Percentiles rank a stretch among this genome's conserved stretches.
phyloP scores from a whole-genome alignment of 2,797 vertebrate genomes.

The Phalanger gymnotis region DNA sequence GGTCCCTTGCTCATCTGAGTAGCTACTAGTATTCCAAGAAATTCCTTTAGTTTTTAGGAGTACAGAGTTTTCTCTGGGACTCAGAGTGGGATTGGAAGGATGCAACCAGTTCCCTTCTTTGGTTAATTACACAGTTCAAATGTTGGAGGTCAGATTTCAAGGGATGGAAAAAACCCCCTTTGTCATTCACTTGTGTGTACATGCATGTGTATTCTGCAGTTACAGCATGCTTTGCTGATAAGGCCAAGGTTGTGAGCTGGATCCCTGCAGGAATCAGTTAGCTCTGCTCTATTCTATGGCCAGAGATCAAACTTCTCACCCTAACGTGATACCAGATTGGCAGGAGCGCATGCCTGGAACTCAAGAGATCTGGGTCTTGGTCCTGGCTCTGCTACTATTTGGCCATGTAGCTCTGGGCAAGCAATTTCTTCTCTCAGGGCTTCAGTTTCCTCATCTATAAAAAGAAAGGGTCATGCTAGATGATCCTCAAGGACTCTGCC shows the following conservation, averaged over 20 bases:
- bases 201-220: neutral
- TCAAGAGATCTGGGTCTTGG: neutral
- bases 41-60: neutral
- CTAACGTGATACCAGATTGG: neutral
- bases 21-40: slow-evolving; percentile 54
- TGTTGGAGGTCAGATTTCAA: neutral
- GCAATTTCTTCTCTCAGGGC: neutral
- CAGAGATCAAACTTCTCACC: neutral
- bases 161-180: neutral
- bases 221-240: neutral
- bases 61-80: slow-evolving; percentile 52
- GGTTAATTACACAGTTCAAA: neutral
- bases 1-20: too few species aligned
- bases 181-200: neutral
- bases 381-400: neutral
- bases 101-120: neutral
- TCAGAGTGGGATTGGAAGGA: neutral
- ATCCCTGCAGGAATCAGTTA: neutral
- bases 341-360: neutral
- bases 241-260: neutral
- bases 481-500: slow-evolving; percentile 1
- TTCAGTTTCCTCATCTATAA: neutral
- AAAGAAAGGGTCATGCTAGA: neutral
- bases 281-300: neutral
- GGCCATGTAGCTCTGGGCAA: neutral